A percentile compares a stretch with the other conserved stretches of the same genome.
Conservation (phyloP, 2,113 vertebrate species). For the Cochlearius cochlearius region DNA sequence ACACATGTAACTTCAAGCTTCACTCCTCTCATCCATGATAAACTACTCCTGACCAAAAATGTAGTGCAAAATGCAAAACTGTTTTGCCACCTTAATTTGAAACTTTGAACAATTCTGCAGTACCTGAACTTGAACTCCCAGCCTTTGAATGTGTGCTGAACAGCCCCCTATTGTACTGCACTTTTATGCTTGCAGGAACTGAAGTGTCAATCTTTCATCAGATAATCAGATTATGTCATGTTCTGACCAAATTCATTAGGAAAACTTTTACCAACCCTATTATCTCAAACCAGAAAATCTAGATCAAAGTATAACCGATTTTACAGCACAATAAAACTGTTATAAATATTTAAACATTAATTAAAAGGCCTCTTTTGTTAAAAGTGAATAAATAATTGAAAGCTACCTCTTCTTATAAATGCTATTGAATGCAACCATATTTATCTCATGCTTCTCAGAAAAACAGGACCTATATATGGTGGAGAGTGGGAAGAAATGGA, state of each 20-base stretch:
- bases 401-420: slow-evolving; percentile 11
- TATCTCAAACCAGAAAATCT: slow-evolving; percentile 53
- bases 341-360: slow-evolving; percentile 69
- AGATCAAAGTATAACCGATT: slow-evolving; percentile 55
- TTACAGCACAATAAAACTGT: slow-evolving; percentile 57
- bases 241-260: slow-evolving; percentile 63
- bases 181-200: slow-evolving; percentile 42
- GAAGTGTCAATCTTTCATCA: slow-evolving; percentile 43
- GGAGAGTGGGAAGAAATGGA: neutral
- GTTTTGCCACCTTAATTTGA: neutral
- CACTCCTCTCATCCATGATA: neutral
- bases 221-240: slow-evolving; percentile 30
- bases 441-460: neutral
- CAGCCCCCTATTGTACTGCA: slow-evolving; percentile 36
- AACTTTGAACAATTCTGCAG: neutral
- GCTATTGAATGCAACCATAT: neutral
- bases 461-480: neutral
- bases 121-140: slow-evolving; percentile 64
- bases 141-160: slow-evolving; percentile 29
- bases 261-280: slow-evolving; percentile 58
- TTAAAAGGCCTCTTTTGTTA: slow-evolving; percentile 48
- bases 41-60: neutral
- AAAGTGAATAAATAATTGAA: slow-evolving; percentile 67
- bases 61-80: neutral
- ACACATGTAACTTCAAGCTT: neutral